Percentiles rank a stretch among this genome's conserved stretches.
phyloP scores from a whole-genome alignment of 2,797 vertebrate species.

The Sebastolobus alascanus region DNA sequence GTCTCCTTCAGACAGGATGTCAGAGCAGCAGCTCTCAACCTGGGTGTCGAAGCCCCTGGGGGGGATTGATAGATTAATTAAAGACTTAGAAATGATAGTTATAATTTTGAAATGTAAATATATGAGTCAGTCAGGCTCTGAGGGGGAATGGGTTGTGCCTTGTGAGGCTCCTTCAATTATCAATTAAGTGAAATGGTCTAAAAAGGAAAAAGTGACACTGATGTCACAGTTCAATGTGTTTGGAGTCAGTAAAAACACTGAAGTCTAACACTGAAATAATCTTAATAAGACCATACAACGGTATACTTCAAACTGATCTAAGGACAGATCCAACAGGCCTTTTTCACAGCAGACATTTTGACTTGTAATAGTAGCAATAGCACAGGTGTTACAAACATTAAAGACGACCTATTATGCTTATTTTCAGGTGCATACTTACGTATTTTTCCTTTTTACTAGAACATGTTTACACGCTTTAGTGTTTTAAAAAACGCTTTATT shows the following conservation, averaged over 20 bases:
- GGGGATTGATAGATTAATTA: conserved; percentile 58
- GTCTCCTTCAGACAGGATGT: conserved; percentile 50
- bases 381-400: background rate
- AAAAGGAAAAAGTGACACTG: background rate
- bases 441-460: too few species aligned
- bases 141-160: conserved; percentile 2
- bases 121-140: conserved; percentile 29
- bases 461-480: too few species aligned
- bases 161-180: conserved; percentile 14
- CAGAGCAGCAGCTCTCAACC: conserved; percentile 43
- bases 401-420: too few species aligned
- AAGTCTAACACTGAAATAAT: background rate
- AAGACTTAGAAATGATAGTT: conserved; percentile 43
- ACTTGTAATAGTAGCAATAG: conserved; percentile 1
- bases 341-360: conserved; percentile 19
- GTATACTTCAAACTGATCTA: background rate
- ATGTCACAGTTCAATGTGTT: background rate
- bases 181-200: background rate
- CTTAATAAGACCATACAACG: background rate
- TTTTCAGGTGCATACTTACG: too few species aligned
- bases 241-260: background rate
- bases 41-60: conserved; percentile 19
- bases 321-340: background rate
- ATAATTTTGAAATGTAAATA: conserved; percentile 44
- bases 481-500: background rate